These are phyloP conservation scores for Lucilia sericata DNA, from an alignment of 1,140 invertebrate species.

Conservation along the genomic window DNA sequence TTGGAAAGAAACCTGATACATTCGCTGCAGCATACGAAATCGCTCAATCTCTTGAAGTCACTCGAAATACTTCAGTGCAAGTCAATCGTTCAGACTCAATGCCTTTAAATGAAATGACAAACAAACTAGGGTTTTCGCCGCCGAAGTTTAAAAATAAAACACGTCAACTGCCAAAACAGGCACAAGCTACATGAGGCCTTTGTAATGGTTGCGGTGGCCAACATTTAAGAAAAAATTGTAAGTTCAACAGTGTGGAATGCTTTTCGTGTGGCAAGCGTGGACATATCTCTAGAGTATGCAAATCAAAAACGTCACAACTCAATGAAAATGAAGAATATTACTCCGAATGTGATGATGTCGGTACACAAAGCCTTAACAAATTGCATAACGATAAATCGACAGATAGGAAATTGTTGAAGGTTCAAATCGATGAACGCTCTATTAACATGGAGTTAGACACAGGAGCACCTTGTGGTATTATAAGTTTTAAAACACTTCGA, in stretches of 20 bases:
- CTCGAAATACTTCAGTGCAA: not conserved
- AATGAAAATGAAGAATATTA: not conserved
- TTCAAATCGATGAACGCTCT: not conserved
- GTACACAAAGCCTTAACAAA: no score
- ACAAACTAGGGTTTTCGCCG: not conserved
- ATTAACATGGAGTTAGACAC: not conserved
- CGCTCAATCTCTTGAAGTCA: not conserved
- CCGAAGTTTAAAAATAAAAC: not conserved
- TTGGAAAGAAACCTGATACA: not conserved
- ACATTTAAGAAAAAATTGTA: not conserved
- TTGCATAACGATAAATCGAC: not conserved
- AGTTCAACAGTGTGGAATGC: not conserved
- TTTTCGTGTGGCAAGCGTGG: no score
- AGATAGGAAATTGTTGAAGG: not conserved
- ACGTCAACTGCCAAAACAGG: no score
- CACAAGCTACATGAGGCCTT: no score
- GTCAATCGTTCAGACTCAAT: not conserved
- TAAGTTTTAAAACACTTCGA: not conserved
- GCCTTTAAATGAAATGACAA: not conserved
- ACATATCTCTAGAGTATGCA: not conserved
- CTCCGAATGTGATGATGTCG: no score
- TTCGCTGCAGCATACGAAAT: not conserved
- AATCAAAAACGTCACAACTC: not conserved
- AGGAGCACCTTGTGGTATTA: not conserved
- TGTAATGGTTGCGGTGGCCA: not conserved